A percentile compares a stretch with the other conserved stretches of the same genome.
These are phyloP conservation scores for Gymnogyps californianus DNA, from an alignment of 2,113 vertebrate genomes.

Conservation along the genomic window DNA sequence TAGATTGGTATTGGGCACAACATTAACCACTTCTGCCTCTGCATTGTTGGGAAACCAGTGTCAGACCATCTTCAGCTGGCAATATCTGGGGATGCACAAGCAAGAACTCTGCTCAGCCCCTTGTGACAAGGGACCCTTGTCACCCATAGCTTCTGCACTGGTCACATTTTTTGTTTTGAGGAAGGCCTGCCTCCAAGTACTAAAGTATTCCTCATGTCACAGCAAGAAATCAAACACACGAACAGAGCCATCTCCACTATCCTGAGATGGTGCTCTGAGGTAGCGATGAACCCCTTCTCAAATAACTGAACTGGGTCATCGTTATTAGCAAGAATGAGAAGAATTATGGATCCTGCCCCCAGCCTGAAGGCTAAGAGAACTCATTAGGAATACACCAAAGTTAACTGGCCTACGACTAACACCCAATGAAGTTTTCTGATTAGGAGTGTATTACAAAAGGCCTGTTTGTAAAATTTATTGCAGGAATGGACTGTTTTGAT, in stretches of 20 bases:
- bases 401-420: background rate
- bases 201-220: background rate
- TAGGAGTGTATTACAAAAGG: background rate
- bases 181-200: background rate
- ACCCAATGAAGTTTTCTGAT: background rate
- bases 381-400: background rate
- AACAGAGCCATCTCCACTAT: background rate
- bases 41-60: background rate
- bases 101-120: background rate
- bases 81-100: background rate
- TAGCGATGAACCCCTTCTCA: background rate
- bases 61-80: background rate
- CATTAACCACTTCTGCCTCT: background rate
- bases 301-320: background rate
- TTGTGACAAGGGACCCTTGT: background rate
- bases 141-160: background rate
- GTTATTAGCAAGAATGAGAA: background rate
- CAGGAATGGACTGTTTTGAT: background rate
- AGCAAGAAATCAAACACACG: background rate
- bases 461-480: background rate
- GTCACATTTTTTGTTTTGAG: background rate
- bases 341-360: background rate
- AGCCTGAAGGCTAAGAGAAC: background rate
- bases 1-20: background rate
- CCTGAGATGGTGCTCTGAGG: background rate